Percentiles rank a stretch among this genome's conserved stretches.
Evolutionary conservation across 1,140 invertebrate species (phyloP).

Genomic region (Orchesella cincta): DNA sequence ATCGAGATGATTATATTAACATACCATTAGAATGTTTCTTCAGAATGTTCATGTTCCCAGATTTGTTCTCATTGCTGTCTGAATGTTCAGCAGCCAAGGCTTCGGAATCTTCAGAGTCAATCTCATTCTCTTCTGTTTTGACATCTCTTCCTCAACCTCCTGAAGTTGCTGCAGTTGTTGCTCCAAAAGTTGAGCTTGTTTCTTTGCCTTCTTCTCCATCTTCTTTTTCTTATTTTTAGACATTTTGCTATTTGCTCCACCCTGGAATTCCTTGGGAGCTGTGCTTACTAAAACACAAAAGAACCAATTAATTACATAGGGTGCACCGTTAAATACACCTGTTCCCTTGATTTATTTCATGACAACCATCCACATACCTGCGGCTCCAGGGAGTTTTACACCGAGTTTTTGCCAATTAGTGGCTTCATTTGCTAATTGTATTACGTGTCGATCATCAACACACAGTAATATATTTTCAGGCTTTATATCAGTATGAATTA

Average conservation of each 20-base stretch:
- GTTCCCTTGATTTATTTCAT: too few relatives aligned
- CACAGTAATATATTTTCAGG: conserved; percentile 75
- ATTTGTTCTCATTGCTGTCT: conserved; percentile 44
- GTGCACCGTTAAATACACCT: too few relatives aligned
- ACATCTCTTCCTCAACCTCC: conserved; percentile 66
- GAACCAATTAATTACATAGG: background rate
- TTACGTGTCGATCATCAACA: conserved; percentile 65
- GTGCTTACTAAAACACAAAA: conserved; percentile 62
- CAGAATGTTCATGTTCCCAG: conserved; percentile 38
- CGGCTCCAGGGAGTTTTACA: conserved; percentile 63
- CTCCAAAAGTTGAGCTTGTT: conserved; percentile 65
- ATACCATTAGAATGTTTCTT: conserved; percentile 23
- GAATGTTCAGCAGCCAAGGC: conserved; percentile 15
- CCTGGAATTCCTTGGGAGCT: conserved; percentile 62
- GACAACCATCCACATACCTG: too few relatives aligned
- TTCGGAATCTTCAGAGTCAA: conserved; percentile 32
- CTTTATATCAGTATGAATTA: conserved; percentile 79
- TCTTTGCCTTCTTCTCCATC: conserved; percentile 69
- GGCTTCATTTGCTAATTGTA: conserved; percentile 66
- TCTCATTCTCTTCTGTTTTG: conserved; percentile 2
- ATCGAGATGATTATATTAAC: background rate
- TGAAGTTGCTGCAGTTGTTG: conserved; percentile 65
- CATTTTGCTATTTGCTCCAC: conserved; percentile 61
- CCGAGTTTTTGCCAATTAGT: conserved; percentile 63
- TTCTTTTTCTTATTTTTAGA: conserved; percentile 74